Evolutionary conservation across 2,888 invertebrate species (phyloP), one percentile per base, ranked within the genome.

Genomic region (Chrysolina americana): DNA sequence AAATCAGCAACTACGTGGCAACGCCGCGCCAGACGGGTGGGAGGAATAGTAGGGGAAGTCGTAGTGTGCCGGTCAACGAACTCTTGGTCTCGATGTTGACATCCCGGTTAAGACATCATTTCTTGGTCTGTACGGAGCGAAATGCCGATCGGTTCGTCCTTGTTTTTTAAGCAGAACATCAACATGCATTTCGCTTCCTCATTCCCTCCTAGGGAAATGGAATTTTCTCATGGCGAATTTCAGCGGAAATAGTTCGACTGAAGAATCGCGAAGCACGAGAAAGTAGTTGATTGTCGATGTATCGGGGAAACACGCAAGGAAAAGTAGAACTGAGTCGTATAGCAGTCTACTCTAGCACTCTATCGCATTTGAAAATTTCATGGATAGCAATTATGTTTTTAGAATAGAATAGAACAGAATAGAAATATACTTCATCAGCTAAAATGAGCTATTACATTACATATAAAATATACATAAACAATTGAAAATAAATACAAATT

Each of bases 21-120:
- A 72, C 75, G 53, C 28, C 15, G 69, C 63, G 15, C 72, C 80
- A 81, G 81, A 82, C 83, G 79, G 81, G 82, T 82, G 81, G 83
- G 82, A 82, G 81, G 71, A 75, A 78, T 81, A 81, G 83, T 83
- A 84, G 85, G 85, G 84, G 84, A 85, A 81, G 83, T 82, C 81
- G 83, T 83, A 86, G 84, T 86, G 84, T 86, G 86, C 81, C 86
- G 87, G 86, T 77, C 87, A 79, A 85, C 85, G 87, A 87, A 85
- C 87, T 81, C 83, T 78, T 85, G 87, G 82, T 85, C 85, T 81
- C 86, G 85, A 86, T 86, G 87, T 86, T 87, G 87, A 86, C 85
- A 85, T 86, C 85, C 84, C 85, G 83, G 83, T 84, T 83, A 81
- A 79, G 79, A 78, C 59, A 74, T 69, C 75, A 66, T 47, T 73